Evolutionary conservation across 2,113 vertebrate genomes (phyloP), one percentile per base, ranked within the genome.

Genomic region (Promerops cafer): DNA sequence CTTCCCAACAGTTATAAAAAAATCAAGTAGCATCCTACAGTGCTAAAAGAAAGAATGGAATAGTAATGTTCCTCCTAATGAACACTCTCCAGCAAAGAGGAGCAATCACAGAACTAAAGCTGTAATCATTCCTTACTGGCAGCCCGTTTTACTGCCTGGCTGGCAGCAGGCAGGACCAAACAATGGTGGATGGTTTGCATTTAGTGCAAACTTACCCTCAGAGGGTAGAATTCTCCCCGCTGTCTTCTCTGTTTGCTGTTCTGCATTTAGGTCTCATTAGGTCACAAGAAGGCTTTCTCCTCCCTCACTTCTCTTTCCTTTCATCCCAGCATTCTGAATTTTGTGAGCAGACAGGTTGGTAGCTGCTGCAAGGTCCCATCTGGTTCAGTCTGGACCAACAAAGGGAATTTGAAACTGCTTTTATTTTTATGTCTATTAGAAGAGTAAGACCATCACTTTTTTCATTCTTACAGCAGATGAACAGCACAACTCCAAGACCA

Each of bases 111-210:
- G 71, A 94, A 88, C 66, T 95, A 96, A 96, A 92, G 92, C 96
- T 97, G 90, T 96, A 97, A 98, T 97, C 96, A 97, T 94, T 97
- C 81, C 86, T 96, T 52, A 83, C 70, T 83, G 85, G 66, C 81
- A 97, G 92, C 40, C 89, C 37, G 80, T 44, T 94, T 93, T 56
- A 66, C 50, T 74, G 90, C 66, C 78, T 95, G 88, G 70, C 59
- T 92, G 94, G 93, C 95, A 89, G 89, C 72, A 86, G 76, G 86
- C 71, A 95, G 84, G 83, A 68, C 70, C 90, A 93, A 93, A 90
- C 92, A 91, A 54, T 33, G 49, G 50, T 74, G 84, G 91, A 96
- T 94, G 95, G 65, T 90, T 96, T 93, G 69, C 93, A 89, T 94
- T 94, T 90, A 87, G 37, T 61, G 54, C 56, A 86, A 88, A 74